These are phyloP conservation scores for Dasypolia templi DNA, from an alignment of 2,888 invertebrate species.

Conservation along the genomic window DNA sequence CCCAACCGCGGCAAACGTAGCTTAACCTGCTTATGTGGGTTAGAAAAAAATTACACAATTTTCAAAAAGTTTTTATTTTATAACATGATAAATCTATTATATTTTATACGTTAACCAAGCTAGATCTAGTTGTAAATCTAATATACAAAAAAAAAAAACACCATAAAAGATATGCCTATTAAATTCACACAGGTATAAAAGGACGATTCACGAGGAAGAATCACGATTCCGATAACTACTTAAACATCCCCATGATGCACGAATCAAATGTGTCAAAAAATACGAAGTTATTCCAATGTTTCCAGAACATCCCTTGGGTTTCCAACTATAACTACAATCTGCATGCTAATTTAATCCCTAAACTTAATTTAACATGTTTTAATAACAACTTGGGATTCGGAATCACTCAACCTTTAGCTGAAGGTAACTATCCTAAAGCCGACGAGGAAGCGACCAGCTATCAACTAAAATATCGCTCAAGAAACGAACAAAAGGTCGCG, in stretches of 20 bases:
- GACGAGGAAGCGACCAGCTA: too few relatives aligned
- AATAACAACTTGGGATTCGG: not conserved
- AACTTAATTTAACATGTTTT: not conserved
- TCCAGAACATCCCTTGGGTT: not conserved
- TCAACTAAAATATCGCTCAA: not conserved
- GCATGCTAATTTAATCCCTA: not conserved
- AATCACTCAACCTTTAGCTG: not conserved
- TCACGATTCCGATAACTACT: not conserved
- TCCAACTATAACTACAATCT: not conserved
- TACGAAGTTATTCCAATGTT: not conserved
- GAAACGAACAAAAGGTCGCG: not conserved
- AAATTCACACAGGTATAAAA: not conserved
- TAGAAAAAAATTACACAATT: not conserved
- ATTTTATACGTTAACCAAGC: conserved; percentile 10
- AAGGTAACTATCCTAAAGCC: not conserved
- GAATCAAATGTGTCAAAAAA: not conserved
- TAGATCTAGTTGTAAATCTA: conserved; percentile 12
- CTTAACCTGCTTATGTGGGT: not conserved
- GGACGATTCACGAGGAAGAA: too few relatives aligned
- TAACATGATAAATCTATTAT: conserved; percentile 34
- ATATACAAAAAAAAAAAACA: conserved; percentile 12
- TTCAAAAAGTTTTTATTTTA: conserved; percentile 18
- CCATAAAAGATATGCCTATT: not conserved
- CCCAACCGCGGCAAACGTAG: too few relatives aligned
- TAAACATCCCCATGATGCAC: too few relatives aligned